phyloP scores from a whole-genome alignment of 1,140 invertebrate species.

The Penaeus vannamei region DNA sequence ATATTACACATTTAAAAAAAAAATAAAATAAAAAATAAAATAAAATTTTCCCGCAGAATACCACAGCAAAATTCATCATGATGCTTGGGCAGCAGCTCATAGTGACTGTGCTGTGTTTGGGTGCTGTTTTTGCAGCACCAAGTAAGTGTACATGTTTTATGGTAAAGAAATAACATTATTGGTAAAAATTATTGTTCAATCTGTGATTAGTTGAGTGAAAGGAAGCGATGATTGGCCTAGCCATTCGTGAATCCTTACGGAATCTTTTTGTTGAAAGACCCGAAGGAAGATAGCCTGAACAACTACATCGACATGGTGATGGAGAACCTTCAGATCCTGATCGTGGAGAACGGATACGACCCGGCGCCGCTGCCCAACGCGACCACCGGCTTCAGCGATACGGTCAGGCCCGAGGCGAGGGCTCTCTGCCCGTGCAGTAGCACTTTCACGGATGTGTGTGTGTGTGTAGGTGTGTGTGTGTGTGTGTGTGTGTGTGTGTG shows the following conservation, averaged over 20 bases:
- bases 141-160: neutral
- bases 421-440: too few relatives aligned
- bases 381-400: conserved; percentile 44
- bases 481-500: too few relatives aligned
- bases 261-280: too few relatives aligned
- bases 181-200: neutral
- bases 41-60: too few relatives aligned
- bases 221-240: too few relatives aligned
- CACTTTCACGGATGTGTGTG: too few relatives aligned
- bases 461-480: too few relatives aligned
- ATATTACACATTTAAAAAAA: too few relatives aligned
- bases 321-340: conserved; percentile 50
- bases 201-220: neutral
- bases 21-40: too few relatives aligned
- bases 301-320: conserved; percentile 57
- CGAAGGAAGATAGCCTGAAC: conserved; percentile 49
- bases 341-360: conserved; percentile 51
- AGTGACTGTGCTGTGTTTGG: neutral
- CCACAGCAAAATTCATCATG: too few relatives aligned
- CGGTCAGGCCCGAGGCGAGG: neutral
- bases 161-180: too few relatives aligned
- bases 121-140: neutral
- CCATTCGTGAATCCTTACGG: too few relatives aligned
- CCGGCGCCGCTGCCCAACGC: conserved; percentile 39
- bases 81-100: neutral